These are phyloP conservation scores for Myotis lucifugus DNA, from an alignment of 2,113 vertebrate genomes.

Conservation along the genomic window DNA sequence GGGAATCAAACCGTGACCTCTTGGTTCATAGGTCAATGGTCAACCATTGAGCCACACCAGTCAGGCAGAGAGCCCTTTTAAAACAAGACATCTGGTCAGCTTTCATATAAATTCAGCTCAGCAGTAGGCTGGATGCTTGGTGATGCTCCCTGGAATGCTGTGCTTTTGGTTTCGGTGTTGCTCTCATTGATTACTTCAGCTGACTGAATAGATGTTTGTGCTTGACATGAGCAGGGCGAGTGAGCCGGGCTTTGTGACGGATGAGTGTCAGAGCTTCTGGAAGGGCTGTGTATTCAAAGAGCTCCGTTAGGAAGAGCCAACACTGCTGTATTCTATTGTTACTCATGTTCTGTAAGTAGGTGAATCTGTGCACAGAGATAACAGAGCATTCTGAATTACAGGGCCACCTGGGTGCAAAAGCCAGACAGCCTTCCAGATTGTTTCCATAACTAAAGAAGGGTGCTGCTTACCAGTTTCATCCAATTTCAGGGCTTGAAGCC, in stretches of 20 bases:
- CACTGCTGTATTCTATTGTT: not conserved
- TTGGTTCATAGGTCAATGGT: no score
- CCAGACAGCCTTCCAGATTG: not conserved
- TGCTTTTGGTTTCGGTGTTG: not conserved
- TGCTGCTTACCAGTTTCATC: not conserved
- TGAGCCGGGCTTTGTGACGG: not conserved
- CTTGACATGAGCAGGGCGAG: not conserved
- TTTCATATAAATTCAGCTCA: not conserved
- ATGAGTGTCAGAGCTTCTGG: not conserved
- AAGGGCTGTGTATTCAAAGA: not conserved
- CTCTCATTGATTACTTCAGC: not conserved
- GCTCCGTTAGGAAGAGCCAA: not conserved
- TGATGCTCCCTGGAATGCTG: not conserved
- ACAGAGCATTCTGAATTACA: constrained; percentile 32
- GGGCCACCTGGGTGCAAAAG: not conserved
- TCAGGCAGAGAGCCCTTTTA: not conserved
- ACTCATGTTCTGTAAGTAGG: not conserved
- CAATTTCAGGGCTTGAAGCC: not conserved
- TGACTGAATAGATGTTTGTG: not conserved
- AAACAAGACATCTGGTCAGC: not conserved
- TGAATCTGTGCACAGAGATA: constrained; percentile 47
- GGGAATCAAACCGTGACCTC: no score
- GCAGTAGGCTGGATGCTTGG: not conserved
- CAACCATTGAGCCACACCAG: no score
- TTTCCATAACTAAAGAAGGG: constrained; percentile 42